Conservation (phyloP, 2,113 vertebrate genomes). For the Lasiurus cinereus region DNA sequence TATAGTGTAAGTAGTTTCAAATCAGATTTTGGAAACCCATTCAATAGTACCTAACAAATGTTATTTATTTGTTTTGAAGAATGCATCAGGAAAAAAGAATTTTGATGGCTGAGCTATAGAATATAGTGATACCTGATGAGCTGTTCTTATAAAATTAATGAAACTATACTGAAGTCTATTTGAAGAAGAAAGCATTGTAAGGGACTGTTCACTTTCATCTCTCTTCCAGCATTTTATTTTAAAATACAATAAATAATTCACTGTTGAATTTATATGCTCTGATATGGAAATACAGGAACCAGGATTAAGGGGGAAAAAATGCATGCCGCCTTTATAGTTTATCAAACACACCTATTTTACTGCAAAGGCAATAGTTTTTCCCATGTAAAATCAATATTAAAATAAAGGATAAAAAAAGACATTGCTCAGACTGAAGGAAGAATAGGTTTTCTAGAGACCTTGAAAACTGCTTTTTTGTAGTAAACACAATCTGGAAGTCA, state of each 20-base stretch:
- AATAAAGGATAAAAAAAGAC: background rate
- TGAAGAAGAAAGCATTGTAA: slow-evolving; percentile 39
- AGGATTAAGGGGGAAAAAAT: slow-evolving; percentile 27
- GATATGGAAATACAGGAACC: background rate
- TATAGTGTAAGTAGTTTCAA: background rate
- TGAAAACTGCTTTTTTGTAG: background rate
- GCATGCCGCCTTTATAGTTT: background rate
- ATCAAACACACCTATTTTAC: slow-evolving; percentile 4
- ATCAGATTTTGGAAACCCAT: slow-evolving; percentile 5
- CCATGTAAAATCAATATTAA: background rate
- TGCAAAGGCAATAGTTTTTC: background rate
- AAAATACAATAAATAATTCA: slow-evolving; percentile 41
- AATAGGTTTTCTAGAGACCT: background rate
- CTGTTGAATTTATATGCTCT: background rate
- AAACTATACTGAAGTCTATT: background rate
- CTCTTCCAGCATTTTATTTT: slow-evolving; percentile 49
- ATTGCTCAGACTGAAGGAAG: background rate
- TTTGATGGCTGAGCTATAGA: background rate
- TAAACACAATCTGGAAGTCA: slow-evolving; percentile 44
- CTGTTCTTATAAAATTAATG: slow-evolving; percentile 9
- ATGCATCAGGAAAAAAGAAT: background rate
- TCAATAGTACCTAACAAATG: background rate
- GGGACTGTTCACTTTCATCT: background rate
- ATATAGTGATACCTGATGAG: background rate
- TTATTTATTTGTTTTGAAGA: slow-evolving; percentile 42